phyloP scores from a whole-genome alignment of 2,888 invertebrate species.

The Brachynemurus nebulosus region DNA sequence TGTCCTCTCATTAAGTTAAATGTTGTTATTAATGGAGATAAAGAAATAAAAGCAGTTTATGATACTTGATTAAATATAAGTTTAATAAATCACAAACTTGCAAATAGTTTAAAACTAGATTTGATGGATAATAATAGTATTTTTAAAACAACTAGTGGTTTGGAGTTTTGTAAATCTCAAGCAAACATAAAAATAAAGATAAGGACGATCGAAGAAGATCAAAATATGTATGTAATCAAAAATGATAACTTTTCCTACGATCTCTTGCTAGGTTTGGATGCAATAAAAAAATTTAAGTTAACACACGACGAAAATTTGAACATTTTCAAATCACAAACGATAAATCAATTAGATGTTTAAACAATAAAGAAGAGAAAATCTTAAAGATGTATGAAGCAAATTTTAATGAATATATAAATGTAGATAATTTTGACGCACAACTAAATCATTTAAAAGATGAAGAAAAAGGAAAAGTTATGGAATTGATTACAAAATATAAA shows the following conservation, averaged over 20 bases:
- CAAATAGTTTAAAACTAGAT: slow-evolving; percentile 6
- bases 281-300: slow-evolving; percentile 17
- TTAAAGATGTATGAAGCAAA: too few relatives aligned
- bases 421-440: neutral
- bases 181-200: slow-evolving; percentile 9
- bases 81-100: slow-evolving; percentile 8
- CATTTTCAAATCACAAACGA: slow-evolving; percentile 11
- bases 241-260: slow-evolving; percentile 19
- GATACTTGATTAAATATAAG: slow-evolving; percentile 8
- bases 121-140: slow-evolving; percentile 6
- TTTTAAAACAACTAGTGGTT: slow-evolving; percentile 7
- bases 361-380: too few relatives aligned
- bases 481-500: slow-evolving; percentile 1
- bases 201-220: slow-evolving; percentile 1
- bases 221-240: slow-evolving; percentile 8
- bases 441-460: neutral
- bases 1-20: slow-evolving; percentile 7
- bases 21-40: slow-evolving; percentile 6
- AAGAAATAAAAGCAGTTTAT: slow-evolving; percentile 8
- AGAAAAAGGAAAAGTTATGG: neutral
- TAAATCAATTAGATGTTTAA: too few relatives aligned
- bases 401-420: too few relatives aligned
- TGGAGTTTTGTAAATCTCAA: slow-evolving; percentile 6
- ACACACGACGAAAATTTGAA: slow-evolving; percentile 19
- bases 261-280: slow-evolving; percentile 20